Evolutionary conservation across 2,797 vertebrate species (phyloP), one percentile per base, ranked within the genome.

Genomic region (Xenops minutus): DNA sequence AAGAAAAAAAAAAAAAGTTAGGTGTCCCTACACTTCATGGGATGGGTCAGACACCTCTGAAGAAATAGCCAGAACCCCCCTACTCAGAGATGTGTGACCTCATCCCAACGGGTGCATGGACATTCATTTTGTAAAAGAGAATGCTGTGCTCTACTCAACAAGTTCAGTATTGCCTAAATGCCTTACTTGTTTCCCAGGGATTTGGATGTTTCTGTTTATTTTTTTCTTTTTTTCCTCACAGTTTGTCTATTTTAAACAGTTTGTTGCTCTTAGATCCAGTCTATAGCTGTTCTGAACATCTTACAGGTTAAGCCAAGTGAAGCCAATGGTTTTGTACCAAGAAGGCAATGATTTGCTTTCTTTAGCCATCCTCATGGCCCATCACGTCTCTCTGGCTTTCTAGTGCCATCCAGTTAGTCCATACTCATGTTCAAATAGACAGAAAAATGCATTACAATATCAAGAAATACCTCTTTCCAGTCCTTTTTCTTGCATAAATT

Each of bases 81-180:
- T 34, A 12, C 24, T 46, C 29, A 10, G 48, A 66, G 43, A 48
- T 61, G n/a, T 21, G 23, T 69, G 20, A 46, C 7, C 14, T 32
- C 51, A 37, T 58, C 39, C 54, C 21, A 5, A 3, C 7, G 3
- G 10, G 14, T 67, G 4, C 26, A 22, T 0, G 0, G 7, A 24
- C 1, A 4, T 63, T 36, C 83, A 54, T 3, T 55, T 51, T n/a
- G 32, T 59, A 73, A 55, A 43, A 58, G 29, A 18, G 44, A 81
- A 78, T 73, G 10, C 59, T 55, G 22, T 68, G 8, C 51, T 76
- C 71, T 71, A 8, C 11, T 52, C 63, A 69, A 10, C 14, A 49
- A 39, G 21, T 64, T 87, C 48, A 12, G 6, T 52, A 36, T 37
- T 76, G 48, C 21, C 59, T 54, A 48, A 59, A 66, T 63, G 51